Evolutionary conservation across 2,113 vertebrate species (phyloP).

Genomic region (Turdus rufiventris): DNA sequence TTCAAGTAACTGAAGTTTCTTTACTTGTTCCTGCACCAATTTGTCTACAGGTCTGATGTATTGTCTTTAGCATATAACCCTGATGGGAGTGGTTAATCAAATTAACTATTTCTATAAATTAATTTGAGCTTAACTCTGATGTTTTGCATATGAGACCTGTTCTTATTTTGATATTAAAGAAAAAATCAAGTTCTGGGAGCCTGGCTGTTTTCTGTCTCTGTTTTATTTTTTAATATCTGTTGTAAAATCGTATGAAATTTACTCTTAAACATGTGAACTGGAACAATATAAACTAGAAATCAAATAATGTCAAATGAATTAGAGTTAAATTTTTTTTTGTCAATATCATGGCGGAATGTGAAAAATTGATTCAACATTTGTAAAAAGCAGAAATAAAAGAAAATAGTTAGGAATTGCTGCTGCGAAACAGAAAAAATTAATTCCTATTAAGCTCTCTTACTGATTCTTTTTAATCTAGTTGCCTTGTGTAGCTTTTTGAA

Average conservation of each 20-base stretch:
- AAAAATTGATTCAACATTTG: neutral
- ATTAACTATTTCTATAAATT: neutral
- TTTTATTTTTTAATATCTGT: neutral
- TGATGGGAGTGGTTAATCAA: neutral
- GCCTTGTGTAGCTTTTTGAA: neutral
- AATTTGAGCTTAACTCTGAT: neutral
- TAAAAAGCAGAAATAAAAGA: neutral
- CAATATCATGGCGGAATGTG: neutral
- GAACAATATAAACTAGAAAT: neutral
- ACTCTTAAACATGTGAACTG: neutral
- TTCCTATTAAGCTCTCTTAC: neutral
- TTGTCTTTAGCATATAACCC: neutral
- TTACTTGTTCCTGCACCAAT: neutral
- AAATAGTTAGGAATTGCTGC: neutral
- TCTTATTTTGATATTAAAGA: neutral
- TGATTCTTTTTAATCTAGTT: neutral
- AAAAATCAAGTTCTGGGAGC: neutral
- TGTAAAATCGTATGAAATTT: neutral
- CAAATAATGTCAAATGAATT: neutral
- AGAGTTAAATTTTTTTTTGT: neutral
- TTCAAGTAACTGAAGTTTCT: neutral
- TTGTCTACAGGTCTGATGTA: neutral
- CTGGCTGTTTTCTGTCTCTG: neutral
- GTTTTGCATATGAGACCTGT: neutral
- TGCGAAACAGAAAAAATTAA: neutral